Evolutionary conservation across 2,888 invertebrate genomes (phyloP), one percentile per base, ranked within the genome.

Genomic region (Hypomecis punctinalis): DNA sequence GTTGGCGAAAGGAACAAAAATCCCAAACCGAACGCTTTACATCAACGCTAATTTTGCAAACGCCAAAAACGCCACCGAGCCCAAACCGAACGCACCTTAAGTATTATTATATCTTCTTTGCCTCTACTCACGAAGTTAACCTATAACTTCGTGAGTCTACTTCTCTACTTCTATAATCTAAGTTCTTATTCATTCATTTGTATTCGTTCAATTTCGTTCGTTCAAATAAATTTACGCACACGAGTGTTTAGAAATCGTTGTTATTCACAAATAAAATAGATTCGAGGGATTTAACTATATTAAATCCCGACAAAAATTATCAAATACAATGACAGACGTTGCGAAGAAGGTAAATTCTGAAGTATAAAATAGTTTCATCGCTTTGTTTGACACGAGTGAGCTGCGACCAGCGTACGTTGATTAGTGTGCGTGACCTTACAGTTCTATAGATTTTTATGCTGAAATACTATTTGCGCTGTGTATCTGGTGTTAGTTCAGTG

Each of bases 291-390:
- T 63, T 76, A 66, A 68, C 46, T 66, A n/a, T 61, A 13, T 68
- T 69, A 71, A 73, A 74, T 74, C 72, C 66, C 70, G 63, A 56
- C 62, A 70, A 66, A 68, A 66, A 61, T 73, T 71, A 63, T 58
- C 70, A 72, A 66, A 73, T 66, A 91, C 75, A 84, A 92, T 93
- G 92, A 84, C 90, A 83, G 90, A 91, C 85, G 86, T 91, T 69
- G 85, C 89, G 69, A 89, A 88, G 84, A 91, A 93, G 91, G 92
- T 92, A 89, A 86, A 81, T 66, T 60, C 13, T 67, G 59, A 65
- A 52, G 51, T 67, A 49, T 52, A 68, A 67, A 67, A 63, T 73
- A 57, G 64, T 68, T 71, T 61, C 68, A 70, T 71, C 74, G 75
- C 78, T 76, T 79, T 81, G 77, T 83, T 85, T 85, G 85, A 86